A percentile compares a stretch with the other conserved stretches of the same genome.
Conservation (phyloP, 2,888 invertebrate genomes). For the Orgyia antiqua region DNA sequence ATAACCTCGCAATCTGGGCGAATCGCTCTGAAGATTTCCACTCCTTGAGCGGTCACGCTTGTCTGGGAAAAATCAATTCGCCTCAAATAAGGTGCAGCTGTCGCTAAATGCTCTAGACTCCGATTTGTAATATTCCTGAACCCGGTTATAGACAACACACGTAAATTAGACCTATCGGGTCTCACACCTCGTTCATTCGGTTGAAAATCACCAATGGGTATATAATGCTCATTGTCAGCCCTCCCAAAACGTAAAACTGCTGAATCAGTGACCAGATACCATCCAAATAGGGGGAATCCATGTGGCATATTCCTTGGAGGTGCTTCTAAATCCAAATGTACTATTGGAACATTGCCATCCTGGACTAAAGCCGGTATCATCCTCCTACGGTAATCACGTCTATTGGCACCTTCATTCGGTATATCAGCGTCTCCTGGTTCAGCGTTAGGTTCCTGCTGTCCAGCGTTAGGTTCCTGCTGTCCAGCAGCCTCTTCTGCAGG, state of each 20-base stretch:
- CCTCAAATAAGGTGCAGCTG: constrained; percentile 77
- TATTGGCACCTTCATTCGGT: neutral
- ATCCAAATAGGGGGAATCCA: constrained; percentile 5
- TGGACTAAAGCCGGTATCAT: neutral
- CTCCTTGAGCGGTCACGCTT: constrained; percentile 78
- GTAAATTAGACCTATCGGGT: constrained; percentile 65
- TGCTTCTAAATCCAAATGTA: neutral
- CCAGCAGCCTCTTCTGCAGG: too few species aligned
- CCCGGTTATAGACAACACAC: constrained; percentile 74
- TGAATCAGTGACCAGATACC: constrained; percentile 46
- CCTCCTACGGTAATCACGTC: neutral
- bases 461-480: too few species aligned
- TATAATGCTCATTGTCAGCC: constrained; percentile 47
- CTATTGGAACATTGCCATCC: neutral
- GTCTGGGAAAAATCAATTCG: constrained; percentile 83
- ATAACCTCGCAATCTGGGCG: constrained; percentile 73
- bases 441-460: too few species aligned
- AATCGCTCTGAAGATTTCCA: constrained; percentile 76
- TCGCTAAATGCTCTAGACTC: constrained; percentile 78
- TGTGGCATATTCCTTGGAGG: neutral
- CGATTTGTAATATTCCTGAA: constrained; percentile 81
- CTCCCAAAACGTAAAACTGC: constrained; percentile 52
- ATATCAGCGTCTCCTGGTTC: too few species aligned
- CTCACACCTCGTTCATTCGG: constrained; percentile 20
- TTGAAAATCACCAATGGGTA: constrained; percentile 39